These are phyloP conservation scores for Elephas maximus DNA, from an alignment of 2,113 vertebrate species.

Conservation along the genomic window DNA sequence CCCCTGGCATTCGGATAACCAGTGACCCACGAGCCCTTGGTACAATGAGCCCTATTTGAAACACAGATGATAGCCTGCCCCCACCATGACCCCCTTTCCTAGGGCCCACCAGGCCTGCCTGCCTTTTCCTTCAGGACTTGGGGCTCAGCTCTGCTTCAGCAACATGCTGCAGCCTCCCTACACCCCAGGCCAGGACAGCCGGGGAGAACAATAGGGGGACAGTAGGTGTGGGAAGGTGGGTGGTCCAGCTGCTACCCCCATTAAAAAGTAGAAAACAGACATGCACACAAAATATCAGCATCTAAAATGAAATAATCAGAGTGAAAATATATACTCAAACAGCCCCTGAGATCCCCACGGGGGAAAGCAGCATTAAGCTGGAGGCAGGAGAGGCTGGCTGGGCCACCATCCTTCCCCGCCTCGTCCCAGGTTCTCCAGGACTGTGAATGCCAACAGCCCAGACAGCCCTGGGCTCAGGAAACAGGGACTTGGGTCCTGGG, in stretches of 20 bases:
- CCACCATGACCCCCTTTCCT: conserved; percentile 25
- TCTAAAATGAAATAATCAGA: conserved; percentile 85
- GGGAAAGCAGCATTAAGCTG: conserved; percentile 85
- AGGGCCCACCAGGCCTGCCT: background rate
- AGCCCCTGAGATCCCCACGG: conserved; percentile 86
- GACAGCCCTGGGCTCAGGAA: conserved; percentile 83
- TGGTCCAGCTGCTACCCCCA: conserved; percentile 80
- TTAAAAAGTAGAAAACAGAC: conserved; percentile 77
- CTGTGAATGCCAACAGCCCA: conserved; percentile 80
- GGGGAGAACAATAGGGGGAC: conserved; percentile 39
- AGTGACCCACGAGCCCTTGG: conserved; percentile 70
- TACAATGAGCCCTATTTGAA: background rate
- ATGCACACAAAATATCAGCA: conserved; percentile 65
- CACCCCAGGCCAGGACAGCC: conserved; percentile 52
- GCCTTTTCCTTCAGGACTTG: background rate
- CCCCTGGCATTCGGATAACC: conserved; percentile 73
- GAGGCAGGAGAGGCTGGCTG: conserved; percentile 55
- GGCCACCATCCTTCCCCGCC: conserved; percentile 73
- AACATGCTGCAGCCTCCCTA: conserved; percentile 46
- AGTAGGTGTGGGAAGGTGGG: conserved; percentile 58
- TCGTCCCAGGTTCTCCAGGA: conserved; percentile 80
- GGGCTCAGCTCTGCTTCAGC: conserved; percentile 51
- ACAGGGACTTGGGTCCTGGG: conserved; percentile 77
- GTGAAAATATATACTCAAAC: conserved; percentile 86
- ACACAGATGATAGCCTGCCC: conserved; percentile 23